Base-by-base conservation (phyloP, 2,113 vertebrate species). In the Galeopterus variegatus region DNA sequence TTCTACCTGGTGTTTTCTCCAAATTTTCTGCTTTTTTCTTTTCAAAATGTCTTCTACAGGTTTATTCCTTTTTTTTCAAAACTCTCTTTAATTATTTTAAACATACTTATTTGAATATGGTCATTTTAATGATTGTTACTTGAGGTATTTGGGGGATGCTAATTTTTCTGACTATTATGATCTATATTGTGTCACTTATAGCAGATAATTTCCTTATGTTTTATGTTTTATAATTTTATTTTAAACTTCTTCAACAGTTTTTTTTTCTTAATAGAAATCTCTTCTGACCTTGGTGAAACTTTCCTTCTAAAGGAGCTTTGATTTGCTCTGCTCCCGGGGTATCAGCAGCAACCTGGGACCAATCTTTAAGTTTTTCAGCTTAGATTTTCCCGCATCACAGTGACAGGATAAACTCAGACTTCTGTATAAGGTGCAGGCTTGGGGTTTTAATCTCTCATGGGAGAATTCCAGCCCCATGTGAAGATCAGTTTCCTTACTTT, bases 181-280 rank as follows among this genome's bases (percentile, higher is more conserved):
- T 87, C 72, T 69, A 21, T 56, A 54, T 50, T 69, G 52, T 54
- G 0, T 76, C 33, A 67, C 17, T 82, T 45, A 50, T 36, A 13
- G 24, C 6, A 48, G 76, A 58, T 79, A 4, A 60, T 82, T 92
- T 88, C 8, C 45, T 69, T 77, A 54, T 62, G 21, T 23, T 54
- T 83, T 67, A 31, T 85, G 21, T 23, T 54, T 83, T 67, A 31
- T 85, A 41, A 65, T 70, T 58, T n/a, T 81, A 75, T 83, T 79
- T 94, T 79, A 94, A 72, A 83, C 17, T 54, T 60, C 72, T n/a
- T n/a, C n/a, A n/a, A n/a, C n/a, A n/a, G n/a, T 24, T 62, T 45
- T 48, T n/a, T 50, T 64, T n/a, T 26, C 50, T 62, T 60, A 86
- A 65, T 45, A 67, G 60, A 86, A 88, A 60, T 58, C 13, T 11